Percentiles rank a stretch among this genome's conserved stretches.
phyloP scores from a whole-genome alignment of 2,113 vertebrate genomes.

The Alouatta palliata region DNA sequence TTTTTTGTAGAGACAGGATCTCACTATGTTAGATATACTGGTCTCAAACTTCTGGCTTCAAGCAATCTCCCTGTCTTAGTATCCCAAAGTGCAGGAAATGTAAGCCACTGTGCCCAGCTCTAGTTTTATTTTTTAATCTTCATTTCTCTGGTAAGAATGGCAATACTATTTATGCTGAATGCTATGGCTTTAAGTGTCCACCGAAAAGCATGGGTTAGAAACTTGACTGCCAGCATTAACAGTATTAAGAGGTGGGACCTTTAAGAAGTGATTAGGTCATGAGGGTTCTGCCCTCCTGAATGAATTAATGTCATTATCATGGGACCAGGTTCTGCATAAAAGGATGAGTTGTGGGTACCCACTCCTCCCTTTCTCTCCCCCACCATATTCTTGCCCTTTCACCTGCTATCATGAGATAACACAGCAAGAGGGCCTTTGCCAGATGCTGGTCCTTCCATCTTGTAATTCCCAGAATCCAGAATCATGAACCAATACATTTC shows the following conservation, averaged over 20 bases:
- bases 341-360: background rate
- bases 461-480: background rate
- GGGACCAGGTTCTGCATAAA: background rate
- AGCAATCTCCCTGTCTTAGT: background rate
- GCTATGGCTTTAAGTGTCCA: background rate
- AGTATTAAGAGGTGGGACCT: background rate
- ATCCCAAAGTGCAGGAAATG: background rate
- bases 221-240: background rate
- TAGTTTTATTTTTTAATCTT: background rate
- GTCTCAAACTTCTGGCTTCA: background rate
- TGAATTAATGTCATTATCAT: background rate
- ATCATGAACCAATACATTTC: background rate
- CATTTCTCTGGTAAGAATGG: background rate
- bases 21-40: background rate
- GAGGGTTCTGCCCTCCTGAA: background rate
- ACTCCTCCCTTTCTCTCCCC: background rate
- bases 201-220: background rate
- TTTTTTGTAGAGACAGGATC: background rate
- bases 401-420: background rate
- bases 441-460: background rate
- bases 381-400: background rate
- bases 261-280: background rate
- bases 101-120: background rate
- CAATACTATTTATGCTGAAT: background rate
- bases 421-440: background rate